These are phyloP conservation scores for Tachina lurida DNA, from an alignment of 2,888 invertebrate species.

Conservation along the genomic window DNA sequence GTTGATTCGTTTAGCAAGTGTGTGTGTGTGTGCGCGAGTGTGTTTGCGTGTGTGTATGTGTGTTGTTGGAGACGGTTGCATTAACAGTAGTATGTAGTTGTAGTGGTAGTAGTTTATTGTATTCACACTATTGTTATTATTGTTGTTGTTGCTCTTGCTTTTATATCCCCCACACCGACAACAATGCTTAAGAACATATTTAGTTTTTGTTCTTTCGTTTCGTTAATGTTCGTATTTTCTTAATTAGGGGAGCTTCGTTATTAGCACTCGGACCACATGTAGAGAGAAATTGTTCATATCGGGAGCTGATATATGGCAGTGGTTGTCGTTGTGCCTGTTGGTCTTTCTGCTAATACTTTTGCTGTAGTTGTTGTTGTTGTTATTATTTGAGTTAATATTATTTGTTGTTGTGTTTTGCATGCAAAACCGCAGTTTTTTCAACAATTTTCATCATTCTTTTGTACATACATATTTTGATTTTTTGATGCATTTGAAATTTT, in stretches of 20 bases:
- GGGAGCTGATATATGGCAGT: constrained; percentile 19
- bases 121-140: not conserved
- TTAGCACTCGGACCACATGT: constrained; percentile 16
- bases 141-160: constrained; percentile 33
- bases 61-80: constrained; percentile 49
- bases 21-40: not conserved
- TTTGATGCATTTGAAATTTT: constrained; percentile 59
- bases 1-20: constrained; percentile 62
- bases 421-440: constrained; percentile 6
- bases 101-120: constrained; percentile 25
- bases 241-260: constrained; percentile 50
- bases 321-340: constrained; percentile 26
- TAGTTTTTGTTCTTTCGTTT: constrained; percentile 54
- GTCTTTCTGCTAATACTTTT: constrained; percentile 19
- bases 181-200: constrained; percentile 26
- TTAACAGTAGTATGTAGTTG: constrained; percentile 38
- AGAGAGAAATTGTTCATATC: constrained; percentile 46
- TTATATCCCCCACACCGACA: constrained; percentile 43
- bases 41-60: constrained; percentile 22
- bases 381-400: constrained; percentile 13
- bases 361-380: constrained; percentile 22
- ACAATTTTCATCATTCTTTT: constrained; percentile 48
- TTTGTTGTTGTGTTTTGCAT: constrained; percentile 34
- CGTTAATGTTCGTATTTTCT: constrained; percentile 44
- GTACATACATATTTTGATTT: constrained; percentile 26